Conservation (phyloP, 2,888 invertebrate species). For the Selenia dentaria region DNA sequence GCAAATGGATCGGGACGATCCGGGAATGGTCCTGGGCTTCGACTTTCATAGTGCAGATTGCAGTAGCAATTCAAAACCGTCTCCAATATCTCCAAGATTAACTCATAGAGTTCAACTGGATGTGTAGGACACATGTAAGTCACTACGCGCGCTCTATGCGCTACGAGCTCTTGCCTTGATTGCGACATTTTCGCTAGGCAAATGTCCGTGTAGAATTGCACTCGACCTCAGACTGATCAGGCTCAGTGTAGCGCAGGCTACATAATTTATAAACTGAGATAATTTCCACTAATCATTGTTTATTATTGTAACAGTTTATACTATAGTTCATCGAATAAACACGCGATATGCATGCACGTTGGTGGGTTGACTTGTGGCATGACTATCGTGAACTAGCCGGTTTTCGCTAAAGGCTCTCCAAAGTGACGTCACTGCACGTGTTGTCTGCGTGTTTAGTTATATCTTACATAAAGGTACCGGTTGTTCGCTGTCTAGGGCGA, state of each 20-base stretch:
- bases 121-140: slow-evolving; percentile 87
- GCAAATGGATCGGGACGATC: slow-evolving; percentile 84
- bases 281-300: too few species aligned
- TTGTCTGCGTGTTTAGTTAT: slow-evolving; percentile 36
- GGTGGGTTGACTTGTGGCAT: slow-evolving; percentile 28
- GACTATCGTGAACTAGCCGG: slow-evolving; percentile 44
- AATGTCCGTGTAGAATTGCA: slow-evolving; percentile 9
- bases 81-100: slow-evolving; percentile 82
- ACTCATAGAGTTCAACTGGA: slow-evolving; percentile 85
- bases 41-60: slow-evolving; percentile 84
- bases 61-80: slow-evolving; percentile 72
- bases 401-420: slow-evolving; percentile 36
- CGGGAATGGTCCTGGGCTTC: slow-evolving; percentile 76
- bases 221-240: slow-evolving; percentile 14
- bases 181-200: slow-evolving; percentile 53
- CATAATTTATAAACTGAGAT: too few species aligned
- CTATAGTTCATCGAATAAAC: slow-evolving; percentile 31
- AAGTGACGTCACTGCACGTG: slow-evolving; percentile 39
- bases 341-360: slow-evolving; percentile 47
- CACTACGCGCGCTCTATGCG: slow-evolving; percentile 79
- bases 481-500: too few species aligned
- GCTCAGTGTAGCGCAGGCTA: too few species aligned
- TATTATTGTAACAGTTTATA: background rate
- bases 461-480: too few species aligned
- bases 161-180: slow-evolving; percentile 66